Conservation (phyloP, 2,797 vertebrate genomes). For the Megalops cyprinoides region DNA sequence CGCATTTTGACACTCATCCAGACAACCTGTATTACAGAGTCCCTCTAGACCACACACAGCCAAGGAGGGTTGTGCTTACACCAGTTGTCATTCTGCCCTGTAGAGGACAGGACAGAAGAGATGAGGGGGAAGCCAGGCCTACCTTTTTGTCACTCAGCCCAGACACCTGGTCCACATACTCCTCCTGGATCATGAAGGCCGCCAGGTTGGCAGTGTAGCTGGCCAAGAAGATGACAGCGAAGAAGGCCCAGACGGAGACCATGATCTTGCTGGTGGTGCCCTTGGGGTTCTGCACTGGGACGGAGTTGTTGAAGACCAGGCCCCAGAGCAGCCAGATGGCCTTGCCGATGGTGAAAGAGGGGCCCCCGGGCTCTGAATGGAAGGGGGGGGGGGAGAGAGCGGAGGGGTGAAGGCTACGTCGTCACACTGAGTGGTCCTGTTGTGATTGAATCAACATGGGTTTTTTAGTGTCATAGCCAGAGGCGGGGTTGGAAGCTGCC, state of each 20-base stretch:
- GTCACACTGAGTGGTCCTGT: background rate
- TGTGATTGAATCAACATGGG: background rate
- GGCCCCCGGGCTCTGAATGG: constrained; percentile 91
- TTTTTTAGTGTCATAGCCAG: background rate
- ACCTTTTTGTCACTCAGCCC: constrained; percentile 99
- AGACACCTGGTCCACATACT: constrained; percentile 98
- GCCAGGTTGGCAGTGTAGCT: constrained; percentile 99
- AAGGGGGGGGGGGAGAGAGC: background rate
- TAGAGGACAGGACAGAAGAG: too few species aligned
- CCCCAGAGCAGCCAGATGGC: constrained; percentile 98
- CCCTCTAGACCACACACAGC: background rate
- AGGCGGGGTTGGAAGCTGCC: background rate
- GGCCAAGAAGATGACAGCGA: constrained; percentile 98
- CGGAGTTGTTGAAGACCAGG: constrained; percentile 99
- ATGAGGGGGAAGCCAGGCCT: constrained; percentile 40
- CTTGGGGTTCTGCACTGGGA: constrained; percentile 98
- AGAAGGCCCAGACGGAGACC: constrained; percentile 99
- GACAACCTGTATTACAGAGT: background rate
- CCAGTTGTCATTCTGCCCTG: too few species aligned
- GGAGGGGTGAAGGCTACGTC: constrained; percentile 8
- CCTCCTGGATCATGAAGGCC: constrained; percentile 99
- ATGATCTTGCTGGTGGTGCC: constrained; percentile 99
- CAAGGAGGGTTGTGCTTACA: too few species aligned
- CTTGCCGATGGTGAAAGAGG: constrained; percentile 98
- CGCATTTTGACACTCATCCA: background rate